Evolutionary conservation across 2,113 vertebrate species (phyloP).

Genomic region (Prinia subflava): DNA sequence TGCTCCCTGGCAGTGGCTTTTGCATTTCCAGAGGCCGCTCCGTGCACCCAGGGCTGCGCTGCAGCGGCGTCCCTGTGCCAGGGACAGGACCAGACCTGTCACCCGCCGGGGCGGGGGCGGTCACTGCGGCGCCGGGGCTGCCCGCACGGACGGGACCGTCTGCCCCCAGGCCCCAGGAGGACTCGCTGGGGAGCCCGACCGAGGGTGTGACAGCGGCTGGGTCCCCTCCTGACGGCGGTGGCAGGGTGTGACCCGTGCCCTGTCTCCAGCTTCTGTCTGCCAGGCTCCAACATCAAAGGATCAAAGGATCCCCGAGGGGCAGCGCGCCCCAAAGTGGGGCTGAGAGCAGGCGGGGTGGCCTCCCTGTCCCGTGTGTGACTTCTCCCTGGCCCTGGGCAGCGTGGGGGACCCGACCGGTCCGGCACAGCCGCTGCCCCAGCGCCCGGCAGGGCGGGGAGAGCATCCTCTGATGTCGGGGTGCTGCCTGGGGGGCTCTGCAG

Average conservation of each 20-base stretch:
- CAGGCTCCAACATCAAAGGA: conserved; percentile 17
- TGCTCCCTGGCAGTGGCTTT: not conserved
- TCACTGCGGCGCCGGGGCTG: not conserved
- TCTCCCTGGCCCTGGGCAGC: not conserved
- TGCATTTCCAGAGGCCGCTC: not conserved
- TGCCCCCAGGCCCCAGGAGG: not conserved
- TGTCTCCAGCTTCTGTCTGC: conserved; percentile 7
- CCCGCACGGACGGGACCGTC: not conserved
- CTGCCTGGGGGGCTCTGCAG: not conserved
- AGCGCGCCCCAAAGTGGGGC: not conserved
- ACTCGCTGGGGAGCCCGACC: not conserved
- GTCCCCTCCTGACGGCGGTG: not conserved
- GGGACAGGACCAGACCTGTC: conserved; percentile 28
- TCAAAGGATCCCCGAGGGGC: not conserved
- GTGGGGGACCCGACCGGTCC: not conserved
- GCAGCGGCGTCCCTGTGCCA: not conserved
- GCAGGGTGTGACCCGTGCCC: not conserved
- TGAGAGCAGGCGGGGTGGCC: not conserved
- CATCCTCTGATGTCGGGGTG: conserved; percentile 4
- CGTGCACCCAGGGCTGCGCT: not conserved
- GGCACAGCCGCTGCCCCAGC: not conserved
- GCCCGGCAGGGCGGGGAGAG: not conserved
- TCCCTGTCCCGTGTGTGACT: not conserved
- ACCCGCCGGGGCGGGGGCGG: not conserved
- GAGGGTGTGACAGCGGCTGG: not conserved